Evolutionary conservation across 2,797 vertebrate genomes (phyloP).

Genomic region (Melanogrammus aeglefinus): DNA sequence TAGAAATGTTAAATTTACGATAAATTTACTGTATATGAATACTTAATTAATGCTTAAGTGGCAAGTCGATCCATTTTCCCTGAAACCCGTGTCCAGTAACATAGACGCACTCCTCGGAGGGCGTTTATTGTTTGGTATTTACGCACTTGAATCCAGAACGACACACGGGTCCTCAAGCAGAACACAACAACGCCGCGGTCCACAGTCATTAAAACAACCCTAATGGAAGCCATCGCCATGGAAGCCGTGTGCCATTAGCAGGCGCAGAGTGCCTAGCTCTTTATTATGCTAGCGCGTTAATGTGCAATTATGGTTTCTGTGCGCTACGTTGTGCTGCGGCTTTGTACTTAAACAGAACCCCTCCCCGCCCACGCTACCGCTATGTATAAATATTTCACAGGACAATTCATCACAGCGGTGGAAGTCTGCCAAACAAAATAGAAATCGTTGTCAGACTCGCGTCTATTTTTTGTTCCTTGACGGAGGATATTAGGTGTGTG

Average conservation of each 20-base stretch:
- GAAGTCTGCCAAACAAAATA: not conserved
- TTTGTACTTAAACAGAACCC: not conserved
- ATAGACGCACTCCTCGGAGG: not conserved
- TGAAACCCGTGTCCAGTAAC: not conserved
- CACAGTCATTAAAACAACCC: constrained; percentile 34
- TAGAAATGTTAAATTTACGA: too few relatives aligned
- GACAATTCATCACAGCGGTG: not conserved
- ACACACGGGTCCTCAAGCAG: constrained; percentile 29
- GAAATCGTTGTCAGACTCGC: too few relatives aligned
- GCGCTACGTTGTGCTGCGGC: not conserved
- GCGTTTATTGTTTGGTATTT: not conserved
- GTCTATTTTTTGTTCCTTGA: too few relatives aligned
- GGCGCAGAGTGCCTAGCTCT: not conserved
- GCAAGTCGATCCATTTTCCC: too few relatives aligned
- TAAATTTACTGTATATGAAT: too few relatives aligned
- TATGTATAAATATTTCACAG: not conserved
- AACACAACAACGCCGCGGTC: constrained; percentile 19
- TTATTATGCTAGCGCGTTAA: not conserved
- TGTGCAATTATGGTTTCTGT: not conserved
- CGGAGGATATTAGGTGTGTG: too few relatives aligned
- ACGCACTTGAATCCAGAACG: constrained; percentile 18
- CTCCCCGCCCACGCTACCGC: not conserved
- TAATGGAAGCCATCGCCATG: constrained; percentile 30
- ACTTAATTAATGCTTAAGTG: too few relatives aligned
- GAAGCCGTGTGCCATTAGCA: constrained; percentile 28